phyloP scores from a whole-genome alignment of 2,888 invertebrate genomes.

The Ophion obscuratus region DNA sequence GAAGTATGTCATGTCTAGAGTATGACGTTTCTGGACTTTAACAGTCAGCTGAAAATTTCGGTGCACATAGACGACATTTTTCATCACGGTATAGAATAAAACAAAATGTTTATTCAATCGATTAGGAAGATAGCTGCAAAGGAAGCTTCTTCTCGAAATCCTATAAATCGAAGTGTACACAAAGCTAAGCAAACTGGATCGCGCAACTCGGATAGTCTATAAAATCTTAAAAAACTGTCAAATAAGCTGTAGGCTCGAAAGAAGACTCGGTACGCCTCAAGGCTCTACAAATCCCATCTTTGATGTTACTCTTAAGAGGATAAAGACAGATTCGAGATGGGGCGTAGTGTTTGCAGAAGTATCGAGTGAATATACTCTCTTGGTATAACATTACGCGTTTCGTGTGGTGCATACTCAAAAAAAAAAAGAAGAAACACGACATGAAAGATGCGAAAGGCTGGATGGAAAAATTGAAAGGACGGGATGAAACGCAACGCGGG shows the following conservation, averaged over 20 bases:
- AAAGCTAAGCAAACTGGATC: slow-evolving; percentile 19
- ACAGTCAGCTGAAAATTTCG: background rate
- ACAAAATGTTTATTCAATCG: too few species aligned
- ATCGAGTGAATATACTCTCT: slow-evolving; percentile 44
- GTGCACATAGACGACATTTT: background rate
- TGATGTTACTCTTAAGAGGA: slow-evolving; percentile 51
- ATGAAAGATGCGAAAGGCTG: slow-evolving; percentile 37
- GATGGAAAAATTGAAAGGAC: slow-evolving; percentile 30
- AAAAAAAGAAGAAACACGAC: background rate
- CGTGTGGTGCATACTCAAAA: slow-evolving; percentile 27
- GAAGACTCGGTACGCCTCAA: slow-evolving; percentile 31
- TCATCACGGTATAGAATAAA: background rate
- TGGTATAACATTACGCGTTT: slow-evolving; percentile 40
- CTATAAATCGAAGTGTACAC: slow-evolving; percentile 26
- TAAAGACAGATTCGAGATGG: slow-evolving; percentile 54
- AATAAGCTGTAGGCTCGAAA: slow-evolving; percentile 23
- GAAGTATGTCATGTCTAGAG: too few species aligned
- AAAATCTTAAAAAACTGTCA: slow-evolving; percentile 34
- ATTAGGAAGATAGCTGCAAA: background rate
- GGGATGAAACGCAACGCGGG: slow-evolving; percentile 42
- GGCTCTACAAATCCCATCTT: slow-evolving; percentile 30
- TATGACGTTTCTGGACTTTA: background rate
- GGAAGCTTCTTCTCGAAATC: background rate
- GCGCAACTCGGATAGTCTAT: background rate
- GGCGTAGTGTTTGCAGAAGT: slow-evolving; percentile 45